A percentile compares a stretch with the other conserved stretches of the same genome.
Evolutionary conservation across 2,888 invertebrate species (phyloP).

Genomic region (Sphinx pinastri): DNA sequence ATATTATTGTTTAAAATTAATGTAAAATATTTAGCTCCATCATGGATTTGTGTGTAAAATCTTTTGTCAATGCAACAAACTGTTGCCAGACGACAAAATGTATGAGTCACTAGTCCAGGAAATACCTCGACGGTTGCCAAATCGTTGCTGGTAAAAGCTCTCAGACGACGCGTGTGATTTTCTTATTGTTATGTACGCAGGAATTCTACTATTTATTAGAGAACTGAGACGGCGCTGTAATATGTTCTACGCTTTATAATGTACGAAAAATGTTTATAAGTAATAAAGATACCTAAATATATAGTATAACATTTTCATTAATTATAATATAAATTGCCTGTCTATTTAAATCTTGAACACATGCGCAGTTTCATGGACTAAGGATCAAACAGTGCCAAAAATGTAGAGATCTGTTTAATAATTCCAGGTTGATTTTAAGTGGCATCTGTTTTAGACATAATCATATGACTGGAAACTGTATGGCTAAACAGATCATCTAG

Average conservation of each 20-base stretch:
- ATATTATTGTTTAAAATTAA: background rate
- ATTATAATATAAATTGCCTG: too few species aligned
- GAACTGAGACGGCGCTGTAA: background rate
- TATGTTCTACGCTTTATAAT: background rate
- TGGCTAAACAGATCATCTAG: too few species aligned
- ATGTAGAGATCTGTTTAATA: conserved; percentile 17
- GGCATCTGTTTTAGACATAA: background rate
- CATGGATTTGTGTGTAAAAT: background rate
- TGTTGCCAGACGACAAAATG: conserved; percentile 31
- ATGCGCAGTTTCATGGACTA: background rate
- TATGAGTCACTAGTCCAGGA: conserved; percentile 66
- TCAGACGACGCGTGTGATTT: conserved; percentile 35
- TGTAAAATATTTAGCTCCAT: background rate
- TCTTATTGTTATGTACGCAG: conserved; percentile 12
- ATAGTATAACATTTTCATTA: too few species aligned
- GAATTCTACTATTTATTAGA: background rate
- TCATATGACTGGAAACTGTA: too few species aligned
- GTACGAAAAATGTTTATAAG: background rate
- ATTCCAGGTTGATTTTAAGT: conserved; percentile 6
- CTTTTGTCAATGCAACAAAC: conserved; percentile 9
- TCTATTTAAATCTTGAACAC: background rate
- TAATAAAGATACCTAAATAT: too few species aligned
- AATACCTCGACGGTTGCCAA: conserved; percentile 65
- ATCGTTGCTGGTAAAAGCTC: conserved; percentile 33
- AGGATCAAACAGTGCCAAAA: conserved; percentile 15